Base-by-base conservation (phyloP, 92 coral and sea anemone genomes). In the Siderastrea radians region DNA sequence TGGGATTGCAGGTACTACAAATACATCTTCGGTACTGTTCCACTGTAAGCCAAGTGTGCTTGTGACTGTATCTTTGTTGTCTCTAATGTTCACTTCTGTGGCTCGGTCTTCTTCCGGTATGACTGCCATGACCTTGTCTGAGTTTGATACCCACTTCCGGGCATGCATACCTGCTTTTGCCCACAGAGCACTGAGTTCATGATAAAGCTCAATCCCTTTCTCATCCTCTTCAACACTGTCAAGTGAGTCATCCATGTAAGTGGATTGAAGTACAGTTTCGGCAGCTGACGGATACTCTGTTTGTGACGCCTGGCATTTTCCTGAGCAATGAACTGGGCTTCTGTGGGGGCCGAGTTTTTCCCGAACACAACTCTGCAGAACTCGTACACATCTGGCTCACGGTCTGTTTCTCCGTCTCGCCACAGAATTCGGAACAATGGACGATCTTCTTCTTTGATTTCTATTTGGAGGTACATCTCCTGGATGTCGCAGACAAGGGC, bases 241-340 rank as follows among this genome's bases (percentile, higher is more conserved):
- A 2, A 91, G 50, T 8, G 74, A 83, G 12, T 88, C 92, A 79
- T 92, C 92, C 92, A 92, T 92, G 64, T 88, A 88, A 9, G 87
- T 92, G 13, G 92, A 91, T 84, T 87, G 63, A 55, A 91, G 74
- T 46, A 87, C 85, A 4, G 89, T 83, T 74, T 92, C 89, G 1
- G 94, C 92, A 45, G 92, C 92, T 38, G 65, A 47, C 58, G 90
- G 90, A 43, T n/a, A 81, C 63, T 70, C 67, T 49, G 66, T 43
- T 61, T 74, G 65, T 92, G 80, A 55, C 77, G 74, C 44, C 89
- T 65, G 52, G 95, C 92, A 79, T 92, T 89, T 72, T 93, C 92
- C 63, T 93, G 96, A 16, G 86, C 87, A 8, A 86, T 86, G 44
- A 90, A 90, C 86, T 90, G 92, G 8, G 96, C 77, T 57, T 93